phyloP scores from a whole-genome alignment of 1,140 invertebrate species.

The Pygmarrhopalites habei region DNA sequence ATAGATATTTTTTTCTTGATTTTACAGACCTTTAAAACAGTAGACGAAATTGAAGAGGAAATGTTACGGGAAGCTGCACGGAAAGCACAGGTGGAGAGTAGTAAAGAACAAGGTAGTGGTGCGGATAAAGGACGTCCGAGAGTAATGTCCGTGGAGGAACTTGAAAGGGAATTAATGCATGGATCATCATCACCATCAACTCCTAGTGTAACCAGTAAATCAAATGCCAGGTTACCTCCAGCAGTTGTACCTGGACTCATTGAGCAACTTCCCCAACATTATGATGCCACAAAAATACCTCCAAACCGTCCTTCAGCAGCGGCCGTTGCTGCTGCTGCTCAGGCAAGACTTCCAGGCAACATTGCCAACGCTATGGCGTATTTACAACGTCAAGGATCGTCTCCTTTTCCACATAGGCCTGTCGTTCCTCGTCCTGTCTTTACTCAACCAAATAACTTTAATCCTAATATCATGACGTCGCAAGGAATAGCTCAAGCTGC shows the following conservation, averaged over 20 bases:
- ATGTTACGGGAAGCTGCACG: neutral
- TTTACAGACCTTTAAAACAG: slow-evolving; percentile 24
- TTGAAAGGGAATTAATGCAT: slow-evolving; percentile 24
- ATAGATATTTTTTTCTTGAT: neutral
- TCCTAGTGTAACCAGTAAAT: neutral
- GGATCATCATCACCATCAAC: slow-evolving; percentile 1
- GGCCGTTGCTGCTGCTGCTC: too few relatives aligned
- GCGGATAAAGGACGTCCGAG: slow-evolving; percentile 8
- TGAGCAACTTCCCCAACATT: neutral
- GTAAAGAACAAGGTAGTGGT: neutral
- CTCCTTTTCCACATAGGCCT: neutral
- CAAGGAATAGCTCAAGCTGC: slow-evolving; percentile 1
- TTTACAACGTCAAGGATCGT: slow-evolving; percentile 4
- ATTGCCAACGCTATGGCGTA: neutral
- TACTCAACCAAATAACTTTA: slow-evolving; percentile 11
- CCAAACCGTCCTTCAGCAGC: too few relatives aligned
- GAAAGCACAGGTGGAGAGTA: neutral
- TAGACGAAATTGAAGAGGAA: slow-evolving; percentile 32
- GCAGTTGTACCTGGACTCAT: neutral
- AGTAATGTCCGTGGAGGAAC: slow-evolving; percentile 27
- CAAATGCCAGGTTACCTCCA: neutral
- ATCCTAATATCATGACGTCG: slow-evolving; percentile 2
- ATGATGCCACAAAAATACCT: too few relatives aligned
- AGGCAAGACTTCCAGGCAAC: too few relatives aligned
- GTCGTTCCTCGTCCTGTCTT: slow-evolving; percentile 6